Percentiles rank a stretch among this genome's conserved stretches.
Evolutionary conservation across 2,113 vertebrate genomes (phyloP).

Genomic region (Carassius gibelio): DNA sequence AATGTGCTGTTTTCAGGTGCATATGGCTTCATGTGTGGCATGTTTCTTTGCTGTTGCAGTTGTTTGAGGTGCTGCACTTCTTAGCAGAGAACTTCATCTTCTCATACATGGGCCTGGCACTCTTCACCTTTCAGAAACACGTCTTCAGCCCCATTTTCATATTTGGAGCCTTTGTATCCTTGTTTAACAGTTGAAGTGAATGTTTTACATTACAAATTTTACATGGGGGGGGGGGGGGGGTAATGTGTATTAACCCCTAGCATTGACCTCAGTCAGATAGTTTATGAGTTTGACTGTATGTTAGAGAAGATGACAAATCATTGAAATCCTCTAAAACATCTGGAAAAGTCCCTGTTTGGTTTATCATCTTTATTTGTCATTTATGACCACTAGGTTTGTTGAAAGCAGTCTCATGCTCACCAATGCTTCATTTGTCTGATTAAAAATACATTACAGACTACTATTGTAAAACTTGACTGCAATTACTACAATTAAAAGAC

Average conservation of each 20-base stretch:
- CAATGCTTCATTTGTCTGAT: background rate
- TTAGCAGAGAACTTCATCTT: slow-evolving; percentile 98
- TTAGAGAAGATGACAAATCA: background rate
- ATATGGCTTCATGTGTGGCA: background rate
- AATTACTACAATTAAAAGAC: too few relatives aligned
- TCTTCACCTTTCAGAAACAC: slow-evolving; percentile 98
- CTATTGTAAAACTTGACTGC: too few relatives aligned
- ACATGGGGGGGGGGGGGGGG: background rate
- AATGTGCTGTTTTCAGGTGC: too few relatives aligned
- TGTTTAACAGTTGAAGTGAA: slow-evolving; percentile 49
- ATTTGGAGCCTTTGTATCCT: slow-evolving; percentile 96
- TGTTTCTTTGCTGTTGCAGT: slow-evolving; percentile 69
- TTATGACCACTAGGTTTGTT: background rate
- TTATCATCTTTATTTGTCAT: background rate
- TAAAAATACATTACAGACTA: background rate
- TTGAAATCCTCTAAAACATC: background rate
- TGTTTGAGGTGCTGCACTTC: slow-evolving; percentile 95
- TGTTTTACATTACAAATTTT: background rate
- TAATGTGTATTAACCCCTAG: background rate
- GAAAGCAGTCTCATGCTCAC: background rate
- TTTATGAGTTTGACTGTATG: background rate
- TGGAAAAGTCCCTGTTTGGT: background rate
- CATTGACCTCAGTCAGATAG: background rate
- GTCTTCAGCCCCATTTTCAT: slow-evolving; percentile 95
- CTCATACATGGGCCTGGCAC: slow-evolving; percentile 95